A percentile compares a stretch with the other conserved stretches of the same genome.
Conservation (phyloP, 2,113 vertebrate species). For the Toxotes jaculatrix region DNA sequence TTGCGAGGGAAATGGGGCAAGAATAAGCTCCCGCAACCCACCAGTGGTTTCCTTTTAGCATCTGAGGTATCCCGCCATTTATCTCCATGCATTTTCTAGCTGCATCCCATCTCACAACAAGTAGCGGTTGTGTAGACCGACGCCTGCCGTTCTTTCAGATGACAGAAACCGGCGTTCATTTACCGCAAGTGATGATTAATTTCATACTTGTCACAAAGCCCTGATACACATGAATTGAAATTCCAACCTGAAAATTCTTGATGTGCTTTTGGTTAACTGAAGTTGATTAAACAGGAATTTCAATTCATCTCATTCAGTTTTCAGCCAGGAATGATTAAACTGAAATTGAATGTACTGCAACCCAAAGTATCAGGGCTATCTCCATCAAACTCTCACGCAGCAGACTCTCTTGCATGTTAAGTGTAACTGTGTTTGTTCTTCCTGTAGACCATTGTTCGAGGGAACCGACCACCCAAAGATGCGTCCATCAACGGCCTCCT, state of each 20-base stretch:
- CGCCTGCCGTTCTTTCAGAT: slow-evolving; percentile 49
- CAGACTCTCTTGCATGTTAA: slow-evolving; percentile 40
- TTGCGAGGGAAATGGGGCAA: slow-evolving; percentile 67
- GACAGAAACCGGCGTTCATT: slow-evolving; percentile 44
- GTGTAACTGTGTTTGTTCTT: slow-evolving; percentile 47
- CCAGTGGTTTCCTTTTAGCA: slow-evolving; percentile 52
- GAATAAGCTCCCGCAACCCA: slow-evolving; percentile 53
- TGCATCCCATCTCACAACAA: slow-evolving; percentile 40
- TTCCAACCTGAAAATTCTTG: slow-evolving; percentile 42
- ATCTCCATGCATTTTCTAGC: slow-evolving; percentile 40
- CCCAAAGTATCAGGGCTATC: slow-evolving; percentile 44
- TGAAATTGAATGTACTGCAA: slow-evolving; percentile 59
- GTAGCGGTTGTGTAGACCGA: slow-evolving; percentile 43
- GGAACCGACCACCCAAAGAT: slow-evolving; percentile 93
- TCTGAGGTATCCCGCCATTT: slow-evolving; percentile 43
- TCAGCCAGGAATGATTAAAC: slow-evolving; percentile 51
- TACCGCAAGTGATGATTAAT: slow-evolving; percentile 68
- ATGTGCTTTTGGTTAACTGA: not conserved
- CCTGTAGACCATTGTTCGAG: slow-evolving; percentile 95
- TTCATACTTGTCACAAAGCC: slow-evolving; percentile 70
- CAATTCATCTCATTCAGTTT: slow-evolving; percentile 71
- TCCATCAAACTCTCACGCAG: slow-evolving; percentile 17
- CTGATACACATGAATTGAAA: slow-evolving; percentile 74
- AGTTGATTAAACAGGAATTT: slow-evolving; percentile 65
- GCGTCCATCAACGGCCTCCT: slow-evolving; percentile 96